Conservation (phyloP, 2,113 vertebrate species). For the Sclerurus mexicanus region DNA sequence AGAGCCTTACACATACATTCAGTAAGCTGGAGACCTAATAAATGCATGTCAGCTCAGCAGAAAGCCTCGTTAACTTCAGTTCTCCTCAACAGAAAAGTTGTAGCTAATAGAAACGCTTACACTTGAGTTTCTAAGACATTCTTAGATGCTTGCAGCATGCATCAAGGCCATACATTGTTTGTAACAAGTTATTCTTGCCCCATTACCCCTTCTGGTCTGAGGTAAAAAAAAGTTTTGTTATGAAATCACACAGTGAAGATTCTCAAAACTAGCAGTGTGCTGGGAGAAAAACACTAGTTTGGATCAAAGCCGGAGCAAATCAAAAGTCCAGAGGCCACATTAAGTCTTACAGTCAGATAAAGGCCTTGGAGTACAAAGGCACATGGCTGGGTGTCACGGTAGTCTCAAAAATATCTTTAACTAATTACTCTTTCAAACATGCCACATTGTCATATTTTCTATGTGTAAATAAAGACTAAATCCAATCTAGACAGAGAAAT, state of each 20-base stretch:
- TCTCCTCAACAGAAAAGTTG: background rate
- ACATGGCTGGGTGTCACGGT: accelerated
- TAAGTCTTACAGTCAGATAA: background rate
- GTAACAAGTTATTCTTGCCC: background rate
- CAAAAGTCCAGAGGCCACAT: background rate
- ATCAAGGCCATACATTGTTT: background rate
- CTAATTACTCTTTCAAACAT: background rate
- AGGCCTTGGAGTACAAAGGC: background rate
- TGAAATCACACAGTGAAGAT: background rate
- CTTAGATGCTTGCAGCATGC: background rate
- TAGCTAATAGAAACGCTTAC: background rate
- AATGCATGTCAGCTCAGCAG: background rate
- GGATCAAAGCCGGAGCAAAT: background rate
- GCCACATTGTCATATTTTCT: background rate
- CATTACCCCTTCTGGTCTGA: background rate
- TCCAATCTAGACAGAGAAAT: background rate
- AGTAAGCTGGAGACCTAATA: background rate
- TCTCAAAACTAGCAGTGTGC: background rate
- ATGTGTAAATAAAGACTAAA: background rate
- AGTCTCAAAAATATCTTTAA: background rate
- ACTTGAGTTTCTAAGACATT: background rate
- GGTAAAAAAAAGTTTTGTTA: background rate
- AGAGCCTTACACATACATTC: background rate
- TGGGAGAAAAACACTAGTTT: background rate
- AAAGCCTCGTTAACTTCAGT: background rate